These are phyloP conservation scores for Datnioides undecimradiatus DNA, from an alignment of 2,113 vertebrate species.

Conservation along the genomic window DNA sequence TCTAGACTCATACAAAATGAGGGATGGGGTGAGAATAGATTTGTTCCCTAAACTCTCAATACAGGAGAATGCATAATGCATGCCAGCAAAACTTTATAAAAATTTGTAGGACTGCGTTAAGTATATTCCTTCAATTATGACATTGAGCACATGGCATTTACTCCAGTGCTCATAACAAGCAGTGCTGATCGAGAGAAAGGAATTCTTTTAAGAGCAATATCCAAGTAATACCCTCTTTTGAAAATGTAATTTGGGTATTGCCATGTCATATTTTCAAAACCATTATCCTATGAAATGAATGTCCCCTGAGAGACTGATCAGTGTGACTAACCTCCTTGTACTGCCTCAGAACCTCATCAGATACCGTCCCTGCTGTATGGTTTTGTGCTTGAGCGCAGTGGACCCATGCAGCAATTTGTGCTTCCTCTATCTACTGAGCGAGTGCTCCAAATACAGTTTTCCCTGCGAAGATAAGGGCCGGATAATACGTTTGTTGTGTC, in stretches of 20 bases:
- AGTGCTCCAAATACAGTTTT: slow-evolving; percentile 53
- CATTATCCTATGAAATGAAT: slow-evolving; percentile 26
- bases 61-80: slow-evolving; percentile 30
- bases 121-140: slow-evolving; percentile 7
- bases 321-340: slow-evolving; percentile 50
- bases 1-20: slow-evolving; percentile 53
- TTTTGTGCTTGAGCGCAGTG: slow-evolving; percentile 17
- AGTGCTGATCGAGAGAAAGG: not conserved
- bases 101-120: not conserved
- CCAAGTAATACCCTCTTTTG: not conserved
- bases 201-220: not conserved
- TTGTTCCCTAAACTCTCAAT: slow-evolving; percentile 44
- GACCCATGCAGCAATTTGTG: slow-evolving; percentile 44
- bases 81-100: slow-evolving; percentile 19
- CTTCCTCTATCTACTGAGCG: slow-evolving; percentile 28
- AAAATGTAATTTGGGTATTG: not conserved
- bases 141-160: slow-evolving; percentile 14
- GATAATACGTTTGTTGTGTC: slow-evolving; percentile 68
- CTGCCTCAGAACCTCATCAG: slow-evolving; percentile 53
- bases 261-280: slow-evolving; percentile 15
- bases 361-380: slow-evolving; percentile 30
- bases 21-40: slow-evolving; percentile 50
- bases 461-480: slow-evolving; percentile 60
- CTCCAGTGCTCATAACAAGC: not conserved
- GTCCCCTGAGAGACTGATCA: slow-evolving; percentile 20